Conservation (phyloP, 2,888 invertebrate species). For the Drosophila macrospina region DNA sequence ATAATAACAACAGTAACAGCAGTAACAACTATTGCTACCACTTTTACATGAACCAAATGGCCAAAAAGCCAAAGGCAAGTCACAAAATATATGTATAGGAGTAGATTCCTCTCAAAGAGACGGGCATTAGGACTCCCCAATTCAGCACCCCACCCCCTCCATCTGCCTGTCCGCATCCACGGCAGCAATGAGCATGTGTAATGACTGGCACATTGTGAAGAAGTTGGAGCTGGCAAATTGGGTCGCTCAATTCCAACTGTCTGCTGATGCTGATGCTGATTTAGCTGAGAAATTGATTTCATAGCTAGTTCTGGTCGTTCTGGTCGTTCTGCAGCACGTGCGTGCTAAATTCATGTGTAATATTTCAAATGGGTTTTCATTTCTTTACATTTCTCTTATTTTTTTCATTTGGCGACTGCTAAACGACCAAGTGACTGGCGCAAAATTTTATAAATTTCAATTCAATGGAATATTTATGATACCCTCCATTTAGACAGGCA, state of each 20-base stretch:
- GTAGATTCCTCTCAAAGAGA: neutral
- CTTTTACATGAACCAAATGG: conserved; percentile 14
- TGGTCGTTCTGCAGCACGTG: conserved; percentile 39
- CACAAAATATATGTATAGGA: conserved; percentile 1
- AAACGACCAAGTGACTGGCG: conserved; percentile 2
- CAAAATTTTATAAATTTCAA: conserved; percentile 12
- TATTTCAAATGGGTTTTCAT: conserved; percentile 9
- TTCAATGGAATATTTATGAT: conserved; percentile 12
- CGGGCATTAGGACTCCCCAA: conserved; percentile 13
- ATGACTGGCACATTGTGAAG: conserved; percentile 30
- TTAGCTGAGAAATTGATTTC: conserved; percentile 59
- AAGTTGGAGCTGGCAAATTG: conserved; percentile 4
- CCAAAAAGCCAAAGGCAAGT: conserved; percentile 12
- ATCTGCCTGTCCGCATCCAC: neutral
- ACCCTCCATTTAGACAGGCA: neutral
- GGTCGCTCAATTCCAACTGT: conserved; percentile 9
- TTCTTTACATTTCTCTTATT: neutral
- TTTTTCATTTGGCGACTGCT: neutral
- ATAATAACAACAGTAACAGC: conserved; percentile 28
- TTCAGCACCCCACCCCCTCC: neutral
- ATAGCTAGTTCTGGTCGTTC: conserved; percentile 19
- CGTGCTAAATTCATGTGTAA: conserved; percentile 37
- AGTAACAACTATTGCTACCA: conserved; percentile 24
- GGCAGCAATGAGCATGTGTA: conserved; percentile 52
- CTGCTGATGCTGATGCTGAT: conserved; percentile 50